A percentile compares a stretch with the other conserved stretches of the same genome.
Conservation (phyloP, 2,113 vertebrate genomes). For the Bostrychus sinensis region DNA sequence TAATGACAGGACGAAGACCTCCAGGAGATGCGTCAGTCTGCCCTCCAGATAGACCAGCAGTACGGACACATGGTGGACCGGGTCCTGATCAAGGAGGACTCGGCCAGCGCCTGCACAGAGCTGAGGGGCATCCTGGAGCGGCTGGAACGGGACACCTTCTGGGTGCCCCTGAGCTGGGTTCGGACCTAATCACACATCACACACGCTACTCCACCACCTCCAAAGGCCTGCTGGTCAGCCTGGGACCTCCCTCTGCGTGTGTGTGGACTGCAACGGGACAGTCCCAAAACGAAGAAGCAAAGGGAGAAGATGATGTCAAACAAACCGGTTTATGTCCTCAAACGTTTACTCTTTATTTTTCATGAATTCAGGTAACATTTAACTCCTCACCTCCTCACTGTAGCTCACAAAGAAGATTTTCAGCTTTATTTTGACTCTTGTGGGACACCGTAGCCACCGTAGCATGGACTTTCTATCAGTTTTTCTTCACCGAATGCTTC, state of each 20-base stretch:
- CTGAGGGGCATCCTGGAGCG: conserved; percentile 85
- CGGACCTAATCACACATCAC: conserved; percentile 78
- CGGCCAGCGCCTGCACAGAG: conserved; percentile 85
- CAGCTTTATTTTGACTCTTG: conserved; percentile 55
- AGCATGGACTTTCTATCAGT: conserved; percentile 52
- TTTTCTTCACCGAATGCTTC: conserved; percentile 55
- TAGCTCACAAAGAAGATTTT: conserved; percentile 24
- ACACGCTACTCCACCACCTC: background rate
- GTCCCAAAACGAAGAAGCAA: conserved; percentile 12
- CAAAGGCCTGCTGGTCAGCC: conserved; percentile 8
- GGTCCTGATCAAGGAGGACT: conserved; percentile 89
- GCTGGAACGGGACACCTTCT: conserved; percentile 87
- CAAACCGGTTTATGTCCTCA: conserved; percentile 19
- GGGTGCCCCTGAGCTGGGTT: conserved; percentile 91
- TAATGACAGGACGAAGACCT: conserved; percentile 87
- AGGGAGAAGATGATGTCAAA: conserved; percentile 33
- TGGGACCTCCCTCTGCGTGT: conserved; percentile 5
- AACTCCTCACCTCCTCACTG: background rate
- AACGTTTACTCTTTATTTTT: background rate
- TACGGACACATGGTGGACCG: conserved; percentile 91
- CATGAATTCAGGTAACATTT: conserved; percentile 5
- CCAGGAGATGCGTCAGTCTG: conserved; percentile 90
- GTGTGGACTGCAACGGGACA: conserved; percentile 8
- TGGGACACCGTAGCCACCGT: conserved; percentile 51
- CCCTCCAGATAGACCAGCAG: conserved; percentile 88